Evolutionary conservation across 2,888 invertebrate genomes (phyloP), one percentile per base, ranked within the genome.

Genomic region (Pristionchus exspectatus): DNA sequence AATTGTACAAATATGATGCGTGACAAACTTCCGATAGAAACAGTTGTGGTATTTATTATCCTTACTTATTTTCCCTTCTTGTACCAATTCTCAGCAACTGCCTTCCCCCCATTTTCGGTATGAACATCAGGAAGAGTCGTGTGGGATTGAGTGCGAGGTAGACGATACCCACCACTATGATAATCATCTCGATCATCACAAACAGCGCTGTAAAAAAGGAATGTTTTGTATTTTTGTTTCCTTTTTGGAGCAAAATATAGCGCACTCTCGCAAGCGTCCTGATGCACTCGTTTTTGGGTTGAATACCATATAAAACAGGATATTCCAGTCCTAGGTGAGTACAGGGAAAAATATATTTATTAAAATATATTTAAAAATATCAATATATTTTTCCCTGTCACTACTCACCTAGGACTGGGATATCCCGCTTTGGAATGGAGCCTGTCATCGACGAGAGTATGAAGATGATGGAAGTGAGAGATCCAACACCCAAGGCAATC

Each of bases 401-500:
- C 18, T 66, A 72, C 72, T 72, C 12, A 16, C 72, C 72, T 30
- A 72, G 72, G 33, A 72, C 72, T 18, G 77, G 77, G 0, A 77
- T 44, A 18, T 77, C 44, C 77, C 44, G 14, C n/a, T 44, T 77
- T 44, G 77, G 77, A 77, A 77, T 77, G 24, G 77, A 24, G 7
- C 44, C 44, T 5, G 77, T 77, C 77, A 77, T 77, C 1, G 77
- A 77, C 1, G 77, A 44, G 44, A 77, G 77, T 24, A 77, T 77
- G 50, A 77, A 77, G 44, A 77, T 44, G 77, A 77, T 77, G 44
- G 77, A 44, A 24, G 77, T 77, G 21, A 77, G 77, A 44, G 77
- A 77, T 9, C 77, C 77, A 33, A 77, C 44, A 33, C 77, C 77
- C 44, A 77, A 44, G 18, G 77, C 44, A 24, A 77, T 77, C 77